phyloP scores from a whole-genome alignment of 2,888 invertebrate species.

The Augochlorella aurata region DNA sequence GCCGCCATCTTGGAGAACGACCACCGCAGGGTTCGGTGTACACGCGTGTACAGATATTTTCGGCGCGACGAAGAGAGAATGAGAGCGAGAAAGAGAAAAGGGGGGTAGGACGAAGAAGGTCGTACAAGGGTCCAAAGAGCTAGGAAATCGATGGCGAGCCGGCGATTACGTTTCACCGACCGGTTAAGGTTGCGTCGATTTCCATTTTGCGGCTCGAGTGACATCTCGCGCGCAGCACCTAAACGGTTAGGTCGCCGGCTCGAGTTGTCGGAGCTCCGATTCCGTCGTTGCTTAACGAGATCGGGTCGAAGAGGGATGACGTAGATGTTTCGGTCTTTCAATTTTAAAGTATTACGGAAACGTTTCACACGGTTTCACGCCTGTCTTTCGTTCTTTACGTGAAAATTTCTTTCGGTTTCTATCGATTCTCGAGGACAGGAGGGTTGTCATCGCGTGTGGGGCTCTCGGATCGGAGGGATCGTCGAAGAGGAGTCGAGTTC shows the following conservation, averaged over 20 bases:
- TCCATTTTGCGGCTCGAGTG: slow-evolving; percentile 60
- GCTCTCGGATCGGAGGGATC: slow-evolving; percentile 34
- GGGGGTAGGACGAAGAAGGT: slow-evolving; percentile 28
- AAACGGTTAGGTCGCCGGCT: slow-evolving; percentile 26
- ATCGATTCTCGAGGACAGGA: neutral
- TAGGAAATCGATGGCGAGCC: slow-evolving; percentile 50
- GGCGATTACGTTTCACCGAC: slow-evolving; percentile 23
- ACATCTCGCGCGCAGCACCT: slow-evolving; percentile 39
- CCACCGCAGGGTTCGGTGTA: neutral
- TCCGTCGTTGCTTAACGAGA: neutral
- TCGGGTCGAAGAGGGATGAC: neutral
- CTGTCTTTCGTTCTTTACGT: slow-evolving; percentile 1
- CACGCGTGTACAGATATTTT: neutral
- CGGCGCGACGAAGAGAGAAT: neutral
- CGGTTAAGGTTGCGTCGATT: slow-evolving; percentile 44
- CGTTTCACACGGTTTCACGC: neutral
- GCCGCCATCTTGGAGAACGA: slow-evolving; percentile 3
- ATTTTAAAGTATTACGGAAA: slow-evolving; percentile 9
- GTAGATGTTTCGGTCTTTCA: slow-evolving; percentile 7
- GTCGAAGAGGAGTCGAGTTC: slow-evolving; percentile 25
- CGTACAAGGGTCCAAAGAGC: slow-evolving; percentile 59
- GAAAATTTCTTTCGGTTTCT: neutral
- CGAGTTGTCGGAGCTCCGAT: slow-evolving; percentile 8
- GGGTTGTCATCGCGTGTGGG: neutral
- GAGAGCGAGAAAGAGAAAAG: neutral